These are phyloP conservation scores for Bufo bufo DNA, from an alignment of 2,113 vertebrate genomes.

Conservation along the genomic window DNA sequence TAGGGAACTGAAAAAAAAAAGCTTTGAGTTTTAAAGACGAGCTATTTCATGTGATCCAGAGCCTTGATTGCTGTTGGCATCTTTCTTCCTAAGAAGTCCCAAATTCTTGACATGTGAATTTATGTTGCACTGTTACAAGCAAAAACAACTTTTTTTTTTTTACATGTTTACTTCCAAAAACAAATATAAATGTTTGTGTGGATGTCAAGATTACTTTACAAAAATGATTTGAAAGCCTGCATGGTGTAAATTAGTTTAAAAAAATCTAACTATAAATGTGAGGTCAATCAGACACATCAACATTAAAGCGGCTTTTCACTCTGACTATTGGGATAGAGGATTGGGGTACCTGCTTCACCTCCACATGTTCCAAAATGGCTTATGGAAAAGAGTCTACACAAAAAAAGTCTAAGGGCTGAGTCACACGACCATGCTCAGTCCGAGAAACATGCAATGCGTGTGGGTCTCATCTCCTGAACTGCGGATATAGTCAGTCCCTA, in stretches of 20 bases:
- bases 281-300: not conserved
- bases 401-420: too few species aligned
- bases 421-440: too few species aligned
- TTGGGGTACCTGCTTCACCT: too few species aligned
- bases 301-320: not conserved
- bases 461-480: too few species aligned
- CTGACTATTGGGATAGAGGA: not conserved
- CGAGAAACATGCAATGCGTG: too few species aligned
- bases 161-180: not conserved
- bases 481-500: too few species aligned
- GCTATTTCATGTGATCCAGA: slow-evolving; percentile 1
- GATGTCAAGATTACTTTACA: not conserved
- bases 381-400: too few species aligned
- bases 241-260: not conserved
- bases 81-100: not conserved
- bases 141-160: not conserved
- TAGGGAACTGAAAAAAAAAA: not conserved
- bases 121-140: not conserved
- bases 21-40: slow-evolving; percentile 23
- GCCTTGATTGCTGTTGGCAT: slow-evolving; percentile 10
- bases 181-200: not conserved
- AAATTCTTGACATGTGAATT: slow-evolving; percentile 20
- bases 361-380: too few species aligned
- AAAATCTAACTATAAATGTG: not conserved
- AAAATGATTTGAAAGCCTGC: not conserved